Conservation (phyloP, 1,140 invertebrate species). For the Microplitis mediator region DNA sequence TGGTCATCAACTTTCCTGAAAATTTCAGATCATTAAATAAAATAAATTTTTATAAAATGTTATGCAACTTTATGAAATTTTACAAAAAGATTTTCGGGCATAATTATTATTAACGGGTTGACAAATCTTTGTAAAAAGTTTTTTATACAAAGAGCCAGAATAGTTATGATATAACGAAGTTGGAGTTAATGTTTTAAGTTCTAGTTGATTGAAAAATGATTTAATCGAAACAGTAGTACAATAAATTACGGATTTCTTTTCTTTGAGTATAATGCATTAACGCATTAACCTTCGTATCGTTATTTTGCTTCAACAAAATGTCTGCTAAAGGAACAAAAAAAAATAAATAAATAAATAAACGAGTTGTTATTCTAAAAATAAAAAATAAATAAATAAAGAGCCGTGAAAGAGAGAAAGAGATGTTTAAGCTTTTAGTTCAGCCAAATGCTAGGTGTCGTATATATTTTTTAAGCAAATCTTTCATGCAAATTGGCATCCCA, state of each 20-base stretch:
- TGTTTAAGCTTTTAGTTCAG: conserved; percentile 4
- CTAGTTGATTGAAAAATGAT: too few species aligned
- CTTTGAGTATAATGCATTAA: not conserved
- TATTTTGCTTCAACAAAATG: not conserved
- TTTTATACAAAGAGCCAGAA: too few species aligned
- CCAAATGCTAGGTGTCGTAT: conserved; percentile 15
- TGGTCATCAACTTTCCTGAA: too few species aligned
- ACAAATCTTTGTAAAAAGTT: too few species aligned
- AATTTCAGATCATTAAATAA: too few species aligned
- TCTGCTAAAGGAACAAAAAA: not conserved
- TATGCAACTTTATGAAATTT: too few species aligned
- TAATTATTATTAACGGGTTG: too few species aligned
- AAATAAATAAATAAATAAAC: not conserved
- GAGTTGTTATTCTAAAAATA: not conserved
- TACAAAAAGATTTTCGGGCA: too few species aligned
- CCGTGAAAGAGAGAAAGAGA: not conserved
- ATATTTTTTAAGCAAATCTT: conserved; percentile 25
- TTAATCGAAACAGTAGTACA: too few species aligned
- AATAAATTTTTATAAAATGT: too few species aligned
- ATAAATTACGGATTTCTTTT: conserved; percentile 1
- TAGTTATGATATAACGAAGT: too few species aligned
- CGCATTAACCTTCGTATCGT: not conserved
- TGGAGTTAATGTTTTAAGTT: too few species aligned
- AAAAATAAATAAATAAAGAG: not conserved
- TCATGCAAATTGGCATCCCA: conserved; percentile 28